These are phyloP conservation scores for Molanna angustata DNA, from an alignment of 2,888 invertebrate species.

Conservation along the genomic window DNA sequence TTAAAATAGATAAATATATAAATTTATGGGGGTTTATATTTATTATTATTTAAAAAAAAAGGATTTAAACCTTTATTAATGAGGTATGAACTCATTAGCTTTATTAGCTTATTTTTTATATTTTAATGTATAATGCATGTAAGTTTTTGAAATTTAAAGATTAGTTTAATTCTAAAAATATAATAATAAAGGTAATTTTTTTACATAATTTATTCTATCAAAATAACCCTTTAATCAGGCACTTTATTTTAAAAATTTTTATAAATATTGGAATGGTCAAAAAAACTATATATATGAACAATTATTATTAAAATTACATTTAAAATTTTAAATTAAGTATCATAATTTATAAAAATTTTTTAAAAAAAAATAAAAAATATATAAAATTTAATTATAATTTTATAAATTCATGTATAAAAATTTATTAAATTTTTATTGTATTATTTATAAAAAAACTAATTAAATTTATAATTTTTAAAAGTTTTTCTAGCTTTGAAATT, in stretches of 20 bases:
- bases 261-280: conserved; percentile 37
- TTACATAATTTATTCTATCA: conserved; percentile 58
- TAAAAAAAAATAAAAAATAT: conserved; percentile 21
- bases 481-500: no score
- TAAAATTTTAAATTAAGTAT: conserved; percentile 36
- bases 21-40: conserved; percentile 43
- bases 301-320: conserved; percentile 34
- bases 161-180: conserved; percentile 62
- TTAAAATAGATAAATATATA: conserved; percentile 53
- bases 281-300: no score
- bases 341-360: conserved; percentile 35
- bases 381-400: conserved; percentile 35
- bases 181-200: conserved; percentile 47
- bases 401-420: conserved; percentile 26
- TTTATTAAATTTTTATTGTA: conserved; percentile 26
- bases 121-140: conserved; percentile 62
- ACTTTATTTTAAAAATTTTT: conserved; percentile 39
- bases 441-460: conserved; percentile 5
- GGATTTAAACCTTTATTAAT: conserved; percentile 46
- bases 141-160: conserved; percentile 59
- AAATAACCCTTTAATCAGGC: conserved; percentile 61
- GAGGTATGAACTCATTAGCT: conserved; percentile 44
- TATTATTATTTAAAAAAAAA: conserved; percentile 53
- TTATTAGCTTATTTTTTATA: conserved; percentile 58
- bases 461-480: conserved; percentile 35